phyloP scores from a whole-genome alignment of 2,888 invertebrate genomes.

The Julus scanicus region DNA sequence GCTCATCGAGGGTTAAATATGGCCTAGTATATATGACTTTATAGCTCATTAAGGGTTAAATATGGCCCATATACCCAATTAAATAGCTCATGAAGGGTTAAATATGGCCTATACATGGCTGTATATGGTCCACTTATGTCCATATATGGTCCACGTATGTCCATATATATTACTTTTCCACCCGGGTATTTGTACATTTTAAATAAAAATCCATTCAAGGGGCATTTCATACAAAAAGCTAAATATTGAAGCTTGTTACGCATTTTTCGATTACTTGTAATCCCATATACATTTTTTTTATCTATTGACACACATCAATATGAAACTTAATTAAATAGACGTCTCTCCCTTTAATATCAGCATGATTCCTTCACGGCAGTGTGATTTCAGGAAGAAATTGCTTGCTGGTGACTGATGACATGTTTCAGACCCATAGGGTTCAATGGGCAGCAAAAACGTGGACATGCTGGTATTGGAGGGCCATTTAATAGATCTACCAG shows the following conservation, averaged over 20 bases:
- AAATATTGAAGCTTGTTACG: background rate
- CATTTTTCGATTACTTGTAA: background rate
- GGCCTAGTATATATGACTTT: too few species aligned
- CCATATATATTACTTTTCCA: too few species aligned
- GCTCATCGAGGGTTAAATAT: too few species aligned
- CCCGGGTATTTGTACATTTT: too few species aligned
- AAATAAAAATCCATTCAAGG: background rate
- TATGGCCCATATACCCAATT: too few species aligned
- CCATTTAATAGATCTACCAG: conserved; percentile 40
- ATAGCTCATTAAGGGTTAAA: too few species aligned
- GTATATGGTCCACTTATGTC: too few species aligned
- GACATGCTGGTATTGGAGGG: conserved; percentile 40
- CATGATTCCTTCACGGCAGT: conserved; percentile 24
- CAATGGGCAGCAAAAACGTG: background rate
- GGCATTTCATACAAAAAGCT: background rate
- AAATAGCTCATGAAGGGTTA: too few species aligned
- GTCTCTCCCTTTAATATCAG: conserved; percentile 20
- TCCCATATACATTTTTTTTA: background rate
- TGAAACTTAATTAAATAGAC: conserved; percentile 22
- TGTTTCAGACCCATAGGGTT: conserved; percentile 5
- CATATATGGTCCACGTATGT: too few species aligned
- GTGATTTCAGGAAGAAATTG: conserved; percentile 27
- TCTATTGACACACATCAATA: conserved; percentile 32
- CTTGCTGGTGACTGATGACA: conserved; percentile 40
- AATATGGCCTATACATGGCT: too few species aligned